Conservation (phyloP, 30 jellyfish, hydroid and myxozoan species). For the Aurelia aurita region DNA sequence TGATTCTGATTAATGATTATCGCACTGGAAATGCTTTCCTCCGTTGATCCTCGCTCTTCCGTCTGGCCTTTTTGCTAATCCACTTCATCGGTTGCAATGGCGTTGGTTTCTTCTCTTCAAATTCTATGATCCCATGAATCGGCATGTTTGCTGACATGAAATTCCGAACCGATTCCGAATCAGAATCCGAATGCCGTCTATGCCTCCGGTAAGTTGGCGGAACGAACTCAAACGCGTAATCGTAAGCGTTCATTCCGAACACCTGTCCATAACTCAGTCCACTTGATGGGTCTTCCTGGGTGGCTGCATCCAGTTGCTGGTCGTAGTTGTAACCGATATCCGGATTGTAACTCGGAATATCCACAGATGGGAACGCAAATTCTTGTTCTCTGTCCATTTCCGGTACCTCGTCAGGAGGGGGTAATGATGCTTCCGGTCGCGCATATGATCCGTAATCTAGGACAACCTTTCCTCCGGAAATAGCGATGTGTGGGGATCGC, state of each 20-base stretch:
- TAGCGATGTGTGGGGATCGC: conserved; percentile 66
- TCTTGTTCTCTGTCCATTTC: conserved; percentile 23
- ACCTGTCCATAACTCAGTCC: conserved; percentile 97
- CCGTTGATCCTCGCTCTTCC: conserved; percentile 81
- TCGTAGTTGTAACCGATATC: conserved; percentile 42
- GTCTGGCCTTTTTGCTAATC: conserved; percentile 69
- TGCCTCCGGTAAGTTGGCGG: conserved; percentile 96
- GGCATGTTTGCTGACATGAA: conserved; percentile 76
- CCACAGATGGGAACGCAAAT: conserved; percentile 6
- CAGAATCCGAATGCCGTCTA: conserved; percentile 98
- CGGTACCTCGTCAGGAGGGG: conserved; percentile 13
- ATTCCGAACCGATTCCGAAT: conserved; percentile 97
- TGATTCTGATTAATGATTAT: not conserved
- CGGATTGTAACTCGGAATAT: conserved; percentile 35
- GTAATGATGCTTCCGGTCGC: conserved; percentile 1
- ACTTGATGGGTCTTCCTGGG: conserved; percentile 37
- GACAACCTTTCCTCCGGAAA: conserved; percentile 58
- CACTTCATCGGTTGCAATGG: conserved; percentile 82
- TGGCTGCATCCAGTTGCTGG: conserved; percentile 26
- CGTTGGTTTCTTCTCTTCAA: conserved; percentile 64
- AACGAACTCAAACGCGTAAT: conserved; percentile 87
- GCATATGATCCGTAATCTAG: conserved; percentile 49
- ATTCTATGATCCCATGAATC: conserved; percentile 63
- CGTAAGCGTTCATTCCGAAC: conserved; percentile 94
- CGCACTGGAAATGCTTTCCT: conserved; percentile 71